Evolutionary conservation across 2,113 vertebrate species (phyloP).

Genomic region (Onychostruthus taczanowskii): DNA sequence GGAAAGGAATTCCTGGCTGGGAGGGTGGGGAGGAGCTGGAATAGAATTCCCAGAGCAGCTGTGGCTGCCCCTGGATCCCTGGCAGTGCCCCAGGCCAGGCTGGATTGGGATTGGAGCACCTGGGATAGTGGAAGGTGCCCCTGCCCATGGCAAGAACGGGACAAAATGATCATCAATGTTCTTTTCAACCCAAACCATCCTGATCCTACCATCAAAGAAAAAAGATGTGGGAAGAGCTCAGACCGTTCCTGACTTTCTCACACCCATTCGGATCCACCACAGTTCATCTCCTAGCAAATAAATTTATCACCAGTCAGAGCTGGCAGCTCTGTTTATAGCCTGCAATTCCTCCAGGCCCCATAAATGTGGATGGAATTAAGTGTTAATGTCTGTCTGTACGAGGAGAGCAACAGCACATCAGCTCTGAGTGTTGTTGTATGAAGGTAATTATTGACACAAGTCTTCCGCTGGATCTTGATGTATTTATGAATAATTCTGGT

Average conservation of each 20-base stretch:
- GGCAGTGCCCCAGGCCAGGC: rapidly evolving
- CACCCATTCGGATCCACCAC: not conserved
- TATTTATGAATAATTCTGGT: not conserved
- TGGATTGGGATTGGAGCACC: not conserved
- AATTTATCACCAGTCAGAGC: not conserved
- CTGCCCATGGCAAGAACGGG: not conserved
- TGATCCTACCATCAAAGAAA: not conserved
- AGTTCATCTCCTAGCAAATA: not conserved
- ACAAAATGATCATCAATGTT: not conserved
- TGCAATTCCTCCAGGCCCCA: conserved; percentile 6
- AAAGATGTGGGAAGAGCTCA: not conserved
- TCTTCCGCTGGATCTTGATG: not conserved
- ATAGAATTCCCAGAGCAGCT: not conserved
- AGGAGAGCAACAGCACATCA: not conserved
- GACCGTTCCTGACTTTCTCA: not conserved
- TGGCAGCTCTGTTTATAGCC: not conserved
- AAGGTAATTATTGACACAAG: not conserved
- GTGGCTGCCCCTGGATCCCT: not conserved
- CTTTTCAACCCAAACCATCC: not conserved
- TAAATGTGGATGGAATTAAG: not conserved
- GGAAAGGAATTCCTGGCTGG: not conserved
- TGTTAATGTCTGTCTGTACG: not conserved
- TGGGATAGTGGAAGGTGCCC: rapidly evolving
- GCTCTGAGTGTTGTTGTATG: not conserved
- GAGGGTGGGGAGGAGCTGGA: not conserved